Evolutionary conservation across 2,113 vertebrate species (phyloP).

Genomic region (Heliornis fulica): DNA sequence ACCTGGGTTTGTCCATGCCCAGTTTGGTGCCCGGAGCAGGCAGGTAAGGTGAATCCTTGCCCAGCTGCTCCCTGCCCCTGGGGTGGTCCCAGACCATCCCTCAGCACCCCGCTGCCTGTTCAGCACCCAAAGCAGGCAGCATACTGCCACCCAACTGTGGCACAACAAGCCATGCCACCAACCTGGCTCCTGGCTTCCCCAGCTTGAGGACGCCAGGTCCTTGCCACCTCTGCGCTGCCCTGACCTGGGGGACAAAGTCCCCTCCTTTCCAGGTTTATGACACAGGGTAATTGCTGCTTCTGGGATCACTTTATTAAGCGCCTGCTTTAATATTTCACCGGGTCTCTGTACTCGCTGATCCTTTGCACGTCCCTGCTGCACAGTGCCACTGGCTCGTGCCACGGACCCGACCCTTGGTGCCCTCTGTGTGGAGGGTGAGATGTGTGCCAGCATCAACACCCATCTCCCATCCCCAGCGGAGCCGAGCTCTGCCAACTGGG

Average conservation of each 20-base stretch:
- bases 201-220: background rate
- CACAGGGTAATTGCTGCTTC: background rate
- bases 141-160: background rate
- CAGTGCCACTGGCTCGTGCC: too few relatives aligned
- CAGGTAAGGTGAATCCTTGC: background rate
- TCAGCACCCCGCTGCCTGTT: background rate
- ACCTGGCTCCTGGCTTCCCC: background rate
- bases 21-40: background rate
- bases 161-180: fast-evolving
- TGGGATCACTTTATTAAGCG: background rate
- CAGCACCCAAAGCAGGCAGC: fast-evolving
- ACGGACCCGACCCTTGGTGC: background rate
- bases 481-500: fast-evolving
- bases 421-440: fast-evolving
- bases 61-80: background rate
- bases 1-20: fast-evolving
- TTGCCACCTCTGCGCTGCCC: background rate
- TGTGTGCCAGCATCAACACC: fast-evolving
- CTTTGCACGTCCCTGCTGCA: background rate
- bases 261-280: slow-evolving; percentile 28
- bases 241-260: background rate
- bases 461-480: fast-evolving
- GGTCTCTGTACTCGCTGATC: background rate
- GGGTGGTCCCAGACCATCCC: background rate
- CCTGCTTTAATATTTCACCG: slow-evolving; percentile 47